Conservation (phyloP, 2,797 vertebrate species). For the Fringilla coelebs region DNA sequence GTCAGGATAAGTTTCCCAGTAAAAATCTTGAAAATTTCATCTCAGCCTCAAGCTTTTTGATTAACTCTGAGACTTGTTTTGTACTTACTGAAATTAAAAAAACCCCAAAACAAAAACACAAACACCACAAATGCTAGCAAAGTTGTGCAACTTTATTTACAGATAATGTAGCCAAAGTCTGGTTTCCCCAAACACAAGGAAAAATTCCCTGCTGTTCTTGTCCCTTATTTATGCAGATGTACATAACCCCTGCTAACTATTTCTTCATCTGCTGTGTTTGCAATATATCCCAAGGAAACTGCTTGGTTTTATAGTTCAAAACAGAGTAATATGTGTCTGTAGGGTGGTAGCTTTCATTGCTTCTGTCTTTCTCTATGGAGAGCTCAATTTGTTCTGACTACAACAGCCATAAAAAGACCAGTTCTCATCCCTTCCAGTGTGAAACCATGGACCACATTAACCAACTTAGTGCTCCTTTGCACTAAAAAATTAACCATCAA, state of each 20-base stretch:
- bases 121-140: neutral
- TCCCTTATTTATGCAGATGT: neutral
- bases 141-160: constrained; percentile 30
- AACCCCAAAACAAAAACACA: neutral
- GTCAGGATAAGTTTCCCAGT: neutral
- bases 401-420: neutral
- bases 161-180: neutral
- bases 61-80: neutral
- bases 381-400: neutral
- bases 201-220: neutral
- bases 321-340: neutral
- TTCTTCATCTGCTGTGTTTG: neutral
- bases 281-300: neutral
- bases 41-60: neutral
- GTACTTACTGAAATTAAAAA: neutral
- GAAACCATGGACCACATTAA: neutral
- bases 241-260: neutral
- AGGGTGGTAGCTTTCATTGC: neutral
- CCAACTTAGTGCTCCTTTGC: neutral
- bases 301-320: neutral
- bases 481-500: neutral
- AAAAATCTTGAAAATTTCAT: neutral
- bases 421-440: neutral
- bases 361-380: neutral
- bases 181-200: neutral